Percentiles rank a stretch among this genome's conserved stretches.
phyloP scores from a whole-genome alignment of 2,113 vertebrate genomes.

The Desmodus rotundus region DNA sequence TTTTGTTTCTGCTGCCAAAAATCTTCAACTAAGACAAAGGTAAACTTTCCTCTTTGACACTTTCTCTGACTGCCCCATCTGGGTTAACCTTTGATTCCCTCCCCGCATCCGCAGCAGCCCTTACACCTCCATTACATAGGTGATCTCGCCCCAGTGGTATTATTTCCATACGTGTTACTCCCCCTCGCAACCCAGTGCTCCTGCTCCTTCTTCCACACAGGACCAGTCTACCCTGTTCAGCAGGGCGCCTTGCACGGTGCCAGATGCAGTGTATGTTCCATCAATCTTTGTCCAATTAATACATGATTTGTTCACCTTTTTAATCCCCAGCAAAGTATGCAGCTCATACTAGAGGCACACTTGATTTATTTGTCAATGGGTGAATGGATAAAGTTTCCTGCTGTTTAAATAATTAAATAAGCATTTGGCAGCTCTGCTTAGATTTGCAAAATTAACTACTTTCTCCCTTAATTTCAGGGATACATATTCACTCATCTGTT shows the following conservation, averaged over 20 bases:
- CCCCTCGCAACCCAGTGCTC: not conserved
- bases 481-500: not conserved
- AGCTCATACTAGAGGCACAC: not conserved
- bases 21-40: not conserved
- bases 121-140: not conserved
- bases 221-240: not conserved
- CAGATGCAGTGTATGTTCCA: not conserved
- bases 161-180: not conserved
- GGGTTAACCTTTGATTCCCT: not conserved
- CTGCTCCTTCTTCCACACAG: not conserved
- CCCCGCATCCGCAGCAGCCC: not conserved
- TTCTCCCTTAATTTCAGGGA: not conserved
- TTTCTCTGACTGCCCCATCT: not conserved
- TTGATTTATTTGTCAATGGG: not conserved
- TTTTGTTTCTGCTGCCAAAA: not conserved
- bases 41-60: not conserved
- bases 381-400: not conserved
- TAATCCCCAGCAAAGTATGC: not conserved
- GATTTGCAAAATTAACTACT: not conserved
- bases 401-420: slow-evolving; percentile 29
- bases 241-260: not conserved
- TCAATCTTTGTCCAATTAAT: not conserved
- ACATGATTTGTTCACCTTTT: not conserved
- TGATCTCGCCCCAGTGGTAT: not conserved
- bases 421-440: not conserved